Conservation (phyloP, 2,113 vertebrate species). For the Pterocles burchelli region DNA sequence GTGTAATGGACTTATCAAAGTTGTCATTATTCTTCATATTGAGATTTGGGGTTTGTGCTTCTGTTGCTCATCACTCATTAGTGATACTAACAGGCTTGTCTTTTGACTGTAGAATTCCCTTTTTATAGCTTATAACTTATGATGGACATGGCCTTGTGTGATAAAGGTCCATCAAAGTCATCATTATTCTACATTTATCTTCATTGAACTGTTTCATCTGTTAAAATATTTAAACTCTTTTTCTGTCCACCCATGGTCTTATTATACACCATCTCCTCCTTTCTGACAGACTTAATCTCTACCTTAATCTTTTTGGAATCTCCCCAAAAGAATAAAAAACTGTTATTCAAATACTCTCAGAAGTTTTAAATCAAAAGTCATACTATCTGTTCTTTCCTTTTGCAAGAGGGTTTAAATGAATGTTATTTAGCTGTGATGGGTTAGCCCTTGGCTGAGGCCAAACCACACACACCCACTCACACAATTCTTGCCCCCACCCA, state of each 20-base stretch:
- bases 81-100: constrained; percentile 60
- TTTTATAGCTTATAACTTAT: constrained; percentile 61
- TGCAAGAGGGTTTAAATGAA: constrained; percentile 28
- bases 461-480: too few relatives aligned
- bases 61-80: constrained; percentile 49
- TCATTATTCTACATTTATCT: constrained; percentile 66
- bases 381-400: constrained; percentile 22
- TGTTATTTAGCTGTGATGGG: too few relatives aligned
- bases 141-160: constrained; percentile 56
- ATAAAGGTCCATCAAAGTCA: constrained; percentile 68
- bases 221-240: constrained; percentile 52
- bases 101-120: constrained; percentile 58
- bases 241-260: neutral
- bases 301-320: neutral
- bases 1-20: constrained; percentile 50
- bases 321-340: neutral
- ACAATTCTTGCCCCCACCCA: too few relatives aligned
- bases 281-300: constrained; percentile 45
- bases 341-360: constrained; percentile 38
- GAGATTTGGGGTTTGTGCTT: constrained; percentile 42
- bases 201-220: constrained; percentile 48
- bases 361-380: constrained; percentile 43
- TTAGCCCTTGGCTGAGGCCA: too few relatives aligned
- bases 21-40: constrained; percentile 26
- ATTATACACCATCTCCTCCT: constrained; percentile 44